Percentiles rank a stretch among this genome's conserved stretches.
Conservation (phyloP, 2,113 vertebrate genomes). For the Tricholaema leucomelas region DNA sequence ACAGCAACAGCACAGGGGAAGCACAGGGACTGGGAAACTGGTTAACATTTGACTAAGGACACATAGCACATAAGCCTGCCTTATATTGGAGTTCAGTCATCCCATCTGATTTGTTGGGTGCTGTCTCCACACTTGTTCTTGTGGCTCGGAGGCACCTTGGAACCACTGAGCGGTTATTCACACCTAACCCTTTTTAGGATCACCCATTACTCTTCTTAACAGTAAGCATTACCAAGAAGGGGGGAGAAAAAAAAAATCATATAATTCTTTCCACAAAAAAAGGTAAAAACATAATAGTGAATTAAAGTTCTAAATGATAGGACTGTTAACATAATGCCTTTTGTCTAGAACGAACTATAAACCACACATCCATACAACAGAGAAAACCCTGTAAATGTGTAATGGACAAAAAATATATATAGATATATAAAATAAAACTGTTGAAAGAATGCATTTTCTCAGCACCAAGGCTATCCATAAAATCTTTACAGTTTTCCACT, state of each 20-base stretch:
- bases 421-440: slow-evolving; percentile 68
- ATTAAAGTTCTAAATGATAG: slow-evolving; percentile 69
- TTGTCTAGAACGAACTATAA: slow-evolving; percentile 69
- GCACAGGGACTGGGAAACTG: background rate
- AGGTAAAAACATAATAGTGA: slow-evolving; percentile 61
- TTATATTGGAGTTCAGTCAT: background rate
- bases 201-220: slow-evolving; percentile 30
- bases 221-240: background rate
- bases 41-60: slow-evolving; percentile 3
- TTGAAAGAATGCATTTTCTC: slow-evolving; percentile 74
- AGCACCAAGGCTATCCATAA: slow-evolving; percentile 68
- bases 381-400: slow-evolving; percentile 64
- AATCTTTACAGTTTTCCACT: slow-evolving; percentile 72
- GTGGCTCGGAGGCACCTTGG: background rate
- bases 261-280: slow-evolving; percentile 21
- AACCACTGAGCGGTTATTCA: slow-evolving; percentile 8
- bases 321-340: slow-evolving; percentile 71
- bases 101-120: background rate
- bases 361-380: slow-evolving; percentile 47
- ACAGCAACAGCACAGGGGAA: background rate
- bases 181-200: slow-evolving; percentile 14
- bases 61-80: background rate
- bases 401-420: slow-evolving; percentile 57
- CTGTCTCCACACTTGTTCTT: background rate
- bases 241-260: background rate